A percentile compares a stretch with the other conserved stretches of the same genome.
Conservation (phyloP, 2,113 vertebrate species). For the Eclectus roratus region DNA sequence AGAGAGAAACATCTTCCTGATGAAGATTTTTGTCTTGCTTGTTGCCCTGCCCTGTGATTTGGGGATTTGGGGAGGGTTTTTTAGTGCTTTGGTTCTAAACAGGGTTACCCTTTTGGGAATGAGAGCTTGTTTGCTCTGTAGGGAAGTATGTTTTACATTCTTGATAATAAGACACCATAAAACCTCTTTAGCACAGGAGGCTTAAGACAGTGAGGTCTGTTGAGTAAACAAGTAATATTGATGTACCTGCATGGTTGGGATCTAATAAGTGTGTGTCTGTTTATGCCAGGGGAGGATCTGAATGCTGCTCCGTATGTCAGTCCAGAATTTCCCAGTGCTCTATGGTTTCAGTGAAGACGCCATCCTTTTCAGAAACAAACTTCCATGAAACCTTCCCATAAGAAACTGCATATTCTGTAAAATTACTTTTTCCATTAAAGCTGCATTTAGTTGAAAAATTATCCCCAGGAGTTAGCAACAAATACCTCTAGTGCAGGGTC, state of each 20-base stretch:
- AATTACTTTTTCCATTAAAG: neutral
- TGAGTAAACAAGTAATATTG: neutral
- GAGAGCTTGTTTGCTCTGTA: neutral
- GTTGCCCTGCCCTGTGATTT: neutral
- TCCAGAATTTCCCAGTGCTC: neutral
- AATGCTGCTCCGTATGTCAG: neutral
- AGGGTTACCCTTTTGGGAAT: neutral
- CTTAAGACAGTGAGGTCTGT: neutral
- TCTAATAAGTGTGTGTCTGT: rapidly evolving
- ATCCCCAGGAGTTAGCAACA: neutral
- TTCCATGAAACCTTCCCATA: neutral
- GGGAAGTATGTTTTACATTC: neutral
- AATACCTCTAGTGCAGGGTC: too few species aligned
- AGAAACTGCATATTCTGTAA: neutral
- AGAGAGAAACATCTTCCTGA: neutral
- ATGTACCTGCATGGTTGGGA: neutral
- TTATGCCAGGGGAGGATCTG: neutral
- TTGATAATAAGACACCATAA: neutral
- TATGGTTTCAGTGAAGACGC: neutral
- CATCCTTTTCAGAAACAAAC: neutral
- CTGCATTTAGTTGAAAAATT: neutral
- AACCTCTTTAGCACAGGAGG: neutral
- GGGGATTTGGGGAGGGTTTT: neutral
- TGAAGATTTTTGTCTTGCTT: neutral
- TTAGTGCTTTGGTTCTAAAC: neutral